These are phyloP conservation scores for Plagodis pulveraria DNA, from an alignment of 2,888 invertebrate genomes.

Conservation along the genomic window DNA sequence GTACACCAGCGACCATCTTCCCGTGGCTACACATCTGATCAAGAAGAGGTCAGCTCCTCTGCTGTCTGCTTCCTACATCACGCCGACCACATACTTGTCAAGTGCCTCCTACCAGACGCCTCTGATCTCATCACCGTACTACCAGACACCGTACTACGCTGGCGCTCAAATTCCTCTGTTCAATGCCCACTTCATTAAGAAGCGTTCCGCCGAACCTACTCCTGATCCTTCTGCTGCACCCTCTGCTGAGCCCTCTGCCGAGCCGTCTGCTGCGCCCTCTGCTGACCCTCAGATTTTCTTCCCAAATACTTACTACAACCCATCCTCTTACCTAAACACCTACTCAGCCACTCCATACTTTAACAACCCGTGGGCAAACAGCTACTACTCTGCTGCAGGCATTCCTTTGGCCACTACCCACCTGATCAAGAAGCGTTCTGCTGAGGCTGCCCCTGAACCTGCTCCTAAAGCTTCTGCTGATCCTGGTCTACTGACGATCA, in stretches of 20 bases:
- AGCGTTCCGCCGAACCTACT: conserved; percentile 48
- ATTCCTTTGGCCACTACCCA: conserved; percentile 49
- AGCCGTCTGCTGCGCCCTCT: conserved; percentile 1
- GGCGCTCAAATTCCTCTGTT: conserved; percentile 23
- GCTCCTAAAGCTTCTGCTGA: conserved; percentile 15
- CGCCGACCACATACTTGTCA: conserved; percentile 8
- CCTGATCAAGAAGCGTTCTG: conserved; percentile 63
- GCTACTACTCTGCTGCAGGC: conserved; percentile 16
- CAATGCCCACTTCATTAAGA: conserved; percentile 60
- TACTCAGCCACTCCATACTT: conserved; percentile 11
- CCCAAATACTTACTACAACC: conserved; percentile 43
- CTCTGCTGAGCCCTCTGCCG: conserved; percentile 10
- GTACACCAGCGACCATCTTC: conserved; percentile 16
- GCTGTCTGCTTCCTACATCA: conserved; percentile 41
- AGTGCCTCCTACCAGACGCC: conserved; percentile 4
- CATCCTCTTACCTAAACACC: conserved; percentile 24
- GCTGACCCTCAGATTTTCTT: conserved; percentile 23
- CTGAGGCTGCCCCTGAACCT: conserved; percentile 27
- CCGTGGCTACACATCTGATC: conserved; percentile 26
- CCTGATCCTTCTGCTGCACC: conserved; percentile 23
- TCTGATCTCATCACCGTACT: conserved; percentile 17
- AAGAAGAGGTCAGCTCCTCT: conserved; percentile 40
- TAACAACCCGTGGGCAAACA: conserved; percentile 16
- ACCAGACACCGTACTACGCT: conserved; percentile 15
- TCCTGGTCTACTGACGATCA: conserved; percentile 4